A percentile compares a stretch with the other conserved stretches of the same genome.
Conservation (phyloP, 2,797 vertebrate genomes). For the Oreochromis grahami region DNA sequence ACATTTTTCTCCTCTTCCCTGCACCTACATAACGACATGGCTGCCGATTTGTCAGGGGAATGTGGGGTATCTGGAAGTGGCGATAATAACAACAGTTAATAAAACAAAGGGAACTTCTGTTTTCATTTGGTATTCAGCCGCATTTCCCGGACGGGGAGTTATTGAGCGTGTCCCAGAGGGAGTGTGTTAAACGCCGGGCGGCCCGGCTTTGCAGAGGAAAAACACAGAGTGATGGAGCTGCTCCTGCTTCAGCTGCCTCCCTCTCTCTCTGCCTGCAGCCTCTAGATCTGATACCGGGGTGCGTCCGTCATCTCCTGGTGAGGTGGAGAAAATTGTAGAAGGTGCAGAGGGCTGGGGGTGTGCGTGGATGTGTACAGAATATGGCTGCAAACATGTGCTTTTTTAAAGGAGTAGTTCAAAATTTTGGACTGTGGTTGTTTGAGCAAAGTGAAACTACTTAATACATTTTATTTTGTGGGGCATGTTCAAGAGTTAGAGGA, state of each 20-base stretch:
- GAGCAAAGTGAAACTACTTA: background rate
- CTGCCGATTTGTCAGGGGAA: constrained; percentile 38
- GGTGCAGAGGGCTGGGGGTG: background rate
- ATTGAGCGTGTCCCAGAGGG: constrained; percentile 65
- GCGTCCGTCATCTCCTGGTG: constrained; percentile 54
- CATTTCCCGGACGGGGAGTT: constrained; percentile 58
- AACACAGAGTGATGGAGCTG: constrained; percentile 57
- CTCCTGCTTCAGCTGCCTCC: constrained; percentile 27
- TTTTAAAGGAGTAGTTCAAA: background rate
- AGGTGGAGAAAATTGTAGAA: constrained; percentile 21
- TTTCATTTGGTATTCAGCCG: constrained; percentile 65
- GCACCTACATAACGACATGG: constrained; percentile 44
- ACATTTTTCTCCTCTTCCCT: constrained; percentile 21
- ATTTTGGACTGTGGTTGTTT: background rate
- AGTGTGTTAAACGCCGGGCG: constrained; percentile 57
- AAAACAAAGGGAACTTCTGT: constrained; percentile 66
- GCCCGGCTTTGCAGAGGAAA: constrained; percentile 51
- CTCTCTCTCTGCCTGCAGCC: background rate
- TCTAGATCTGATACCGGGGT: constrained; percentile 32
- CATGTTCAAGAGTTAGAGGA: background rate
- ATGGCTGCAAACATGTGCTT: background rate
- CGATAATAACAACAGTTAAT: constrained; percentile 66
- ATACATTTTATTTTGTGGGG: background rate
- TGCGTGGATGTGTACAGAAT: background rate
- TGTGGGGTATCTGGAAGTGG: constrained; percentile 37